Evolutionary conservation across 1,140 invertebrate species (phyloP), one percentile per base, ranked within the genome.

Genomic region (Aricia agestis): DNA sequence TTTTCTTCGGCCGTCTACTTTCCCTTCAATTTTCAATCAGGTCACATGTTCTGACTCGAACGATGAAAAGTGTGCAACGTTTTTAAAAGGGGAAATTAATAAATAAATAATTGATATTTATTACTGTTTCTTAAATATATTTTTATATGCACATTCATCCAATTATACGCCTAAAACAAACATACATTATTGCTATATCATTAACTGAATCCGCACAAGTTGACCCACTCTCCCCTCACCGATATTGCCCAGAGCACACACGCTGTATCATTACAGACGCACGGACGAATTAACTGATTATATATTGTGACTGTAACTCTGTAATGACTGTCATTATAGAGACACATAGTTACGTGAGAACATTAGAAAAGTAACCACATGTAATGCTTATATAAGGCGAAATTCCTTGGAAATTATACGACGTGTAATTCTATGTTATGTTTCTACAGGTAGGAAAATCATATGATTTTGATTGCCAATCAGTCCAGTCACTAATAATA

Each of bases 211-310:
- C 36, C 36, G 9, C 36, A 5, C 45, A 52, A 13, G 25, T 25
- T 25, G 25, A 6, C 57, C 73, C 82, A 79, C 82, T 65, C 73
- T 72, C 63, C 68, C 74, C 25, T 25, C 75, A 79, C 32, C 32
- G 36, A 76, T 79, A 78, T 72, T 71, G 78, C 82, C 83, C 79
- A 79, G 77, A 81, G 78, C 82, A 75, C 80, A 74, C 70, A 77
- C 78, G 74, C 58, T 71, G 72, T 85, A 83, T 85, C 82, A 86
- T 85, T 85, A 86, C 78, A 83, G 77, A 83, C 78, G 76, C 77
- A 81, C 78, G 81, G 76, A 78, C 78, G 76, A 78, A 84, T 83
- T 82, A 82, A 78, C 78, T 83, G 80, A 86, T 86, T 83, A 82
- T 76, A 86, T 85, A 78, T 82, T 79, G 78, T 82, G 75, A 70